Evolutionary conservation across 2,113 vertebrate genomes (phyloP).

Genomic region (Anolis carolinensis): DNA sequence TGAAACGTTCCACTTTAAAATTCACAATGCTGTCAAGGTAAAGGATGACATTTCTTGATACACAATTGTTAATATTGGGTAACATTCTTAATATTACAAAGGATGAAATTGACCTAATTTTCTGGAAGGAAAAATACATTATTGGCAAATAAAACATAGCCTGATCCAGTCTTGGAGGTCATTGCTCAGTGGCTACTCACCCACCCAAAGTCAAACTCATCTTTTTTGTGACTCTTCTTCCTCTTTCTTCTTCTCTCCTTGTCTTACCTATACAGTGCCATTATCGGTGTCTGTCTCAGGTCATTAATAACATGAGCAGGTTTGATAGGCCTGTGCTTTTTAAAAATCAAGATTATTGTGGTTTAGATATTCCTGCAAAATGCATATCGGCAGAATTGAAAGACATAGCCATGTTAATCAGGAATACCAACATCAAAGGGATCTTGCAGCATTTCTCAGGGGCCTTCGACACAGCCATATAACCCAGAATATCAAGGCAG

Average conservation of each 20-base stretch:
- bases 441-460: too few relatives aligned
- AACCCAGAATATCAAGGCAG: too few relatives aligned
- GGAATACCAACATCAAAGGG: too few relatives aligned
- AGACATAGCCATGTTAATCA: too few relatives aligned
- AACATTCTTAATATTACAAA: neutral
- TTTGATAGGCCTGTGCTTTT: neutral
- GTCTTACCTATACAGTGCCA: neutral
- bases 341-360: neutral
- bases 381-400: neutral
- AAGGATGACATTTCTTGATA: neutral
- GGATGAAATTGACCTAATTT: neutral
- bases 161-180: neutral
- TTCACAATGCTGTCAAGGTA: conserved; percentile 79
- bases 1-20: conserved; percentile 76
- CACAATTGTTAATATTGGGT: neutral
- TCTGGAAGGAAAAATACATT: neutral
- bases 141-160: neutral
- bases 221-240: neutral
- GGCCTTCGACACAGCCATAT: too few relatives aligned
- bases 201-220: neutral
- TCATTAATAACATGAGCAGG: neutral
- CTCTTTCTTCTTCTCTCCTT: too few relatives aligned
- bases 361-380: neutral
- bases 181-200: neutral
- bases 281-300: neutral